Evolutionary conservation across 2,797 vertebrate genomes (phyloP), one percentile per base, ranked within the genome.

Genomic region (Mionectes olivaceus): DNA sequence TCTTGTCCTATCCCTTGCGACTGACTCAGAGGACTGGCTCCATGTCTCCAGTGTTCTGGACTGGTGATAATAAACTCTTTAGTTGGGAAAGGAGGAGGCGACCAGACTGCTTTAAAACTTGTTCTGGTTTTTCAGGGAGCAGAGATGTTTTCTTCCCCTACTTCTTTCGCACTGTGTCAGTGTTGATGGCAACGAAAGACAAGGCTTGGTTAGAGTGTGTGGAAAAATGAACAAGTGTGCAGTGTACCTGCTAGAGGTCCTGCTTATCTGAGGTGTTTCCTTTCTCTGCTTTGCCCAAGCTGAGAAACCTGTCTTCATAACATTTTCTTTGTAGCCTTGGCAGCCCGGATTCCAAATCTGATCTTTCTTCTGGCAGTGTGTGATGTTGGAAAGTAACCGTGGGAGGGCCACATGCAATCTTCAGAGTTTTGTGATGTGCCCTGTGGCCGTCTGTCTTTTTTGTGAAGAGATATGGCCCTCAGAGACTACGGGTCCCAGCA

Each of bases 401-500:
- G 92, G 92, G 94, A 96, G 87, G 91, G 73, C 82, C 79, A 67
- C 56, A 56, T 86, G 73, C 6, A 19, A 79, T 91, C 82, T 89
- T 65, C 35, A 21, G 41, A 59, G 50, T 71, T 93, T 61, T 73
- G 59, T 44, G 79, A 69, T 69, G 61, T 87, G 85, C 91, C 91
- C 91, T 82, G 82, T 96, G 89, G 94, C 87, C 68, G 39, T 89
- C 64, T 78, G 56, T 47, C 68, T 79, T 71, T 83, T 56, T 67
- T 12, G 37, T 60, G 55, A 27, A 68, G 65, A 94, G 79, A 81
- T 90, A 83, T 0, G 25, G 50, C 57, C 82, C 78, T 88, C 39
- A 9, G 84, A 94, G 86, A 92, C 88, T 94, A 92, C 67, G 8
- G 90, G 94, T 95, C 78, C 92, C 90, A 87, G 88, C 95, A 95